Evolutionary conservation across 2,888 invertebrate genomes (phyloP), one percentile per base, ranked within the genome.

Genomic region (Yponomeuta evonymella): DNA sequence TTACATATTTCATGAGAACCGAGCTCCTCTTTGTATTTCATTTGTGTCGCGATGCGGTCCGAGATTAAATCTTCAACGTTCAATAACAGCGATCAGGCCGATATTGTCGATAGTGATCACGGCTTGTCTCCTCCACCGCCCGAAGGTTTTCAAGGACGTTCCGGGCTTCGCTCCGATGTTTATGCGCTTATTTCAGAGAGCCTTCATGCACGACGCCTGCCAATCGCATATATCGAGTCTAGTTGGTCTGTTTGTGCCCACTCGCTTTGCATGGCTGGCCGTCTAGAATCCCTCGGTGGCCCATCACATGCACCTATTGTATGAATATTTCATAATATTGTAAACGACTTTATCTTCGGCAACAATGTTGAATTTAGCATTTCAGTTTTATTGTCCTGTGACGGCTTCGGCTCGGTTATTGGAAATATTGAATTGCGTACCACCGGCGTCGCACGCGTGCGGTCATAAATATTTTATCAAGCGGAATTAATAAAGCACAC

Each of bases 311-410:
- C 79, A 81, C 83, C 80, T 79, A 81, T 85, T 88, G 84, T 86
- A 89, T 90, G 87, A 89, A 90, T 90, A 89, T 89, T 89, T 89
- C 87, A 89, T 89, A 83, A 84, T 85, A 87, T 88, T 87, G 88
- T 85, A 86, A 86, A 89, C 85, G 79, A 83, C 87, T 89, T 88
- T 85, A 87, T 88, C 81, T 82, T 76, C 81, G 73, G 69, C 76
- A 74, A 86, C 88, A 88, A 84, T 86, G 87, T 87, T 83, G 84
- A 80, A 83, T 85, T 82, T 80, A 80, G 80, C 80, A 79, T 85
- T 84, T 83, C 76, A 79, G 81, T 83, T 87, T 87, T 87, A 87
- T 84, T 78, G 84, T 78, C 80, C 77, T 78, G 81, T 78, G 82
- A 82, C 84, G 82, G 79, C 30, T 70, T 23, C 48, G 6, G 64